A percentile compares a stretch with the other conserved stretches of the same genome.
These are phyloP conservation scores for Aethes cnicana DNA, from an alignment of 2,888 invertebrate species.

Conservation along the genomic window DNA sequence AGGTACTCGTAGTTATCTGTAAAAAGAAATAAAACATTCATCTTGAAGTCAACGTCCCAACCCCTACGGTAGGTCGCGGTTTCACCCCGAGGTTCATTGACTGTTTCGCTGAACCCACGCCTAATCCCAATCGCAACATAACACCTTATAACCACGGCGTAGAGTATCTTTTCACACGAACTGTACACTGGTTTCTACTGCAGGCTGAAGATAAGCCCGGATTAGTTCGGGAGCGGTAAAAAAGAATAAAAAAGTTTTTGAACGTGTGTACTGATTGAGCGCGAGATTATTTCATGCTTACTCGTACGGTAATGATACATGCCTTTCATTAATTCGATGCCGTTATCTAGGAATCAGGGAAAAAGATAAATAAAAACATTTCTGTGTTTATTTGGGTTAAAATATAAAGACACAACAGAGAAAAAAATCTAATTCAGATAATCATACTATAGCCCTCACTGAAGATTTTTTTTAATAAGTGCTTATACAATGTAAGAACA, in stretches of 20 bases:
- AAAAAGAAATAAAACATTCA: constrained; percentile 36
- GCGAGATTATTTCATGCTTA: too few species aligned
- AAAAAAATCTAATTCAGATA: too few species aligned
- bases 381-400: too few species aligned
- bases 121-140: constrained; percentile 33
- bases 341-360: too few species aligned
- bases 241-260: constrained; percentile 61
- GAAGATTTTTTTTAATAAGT: too few species aligned
- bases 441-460: too few species aligned
- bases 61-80: constrained; percentile 77
- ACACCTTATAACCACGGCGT: constrained; percentile 36
- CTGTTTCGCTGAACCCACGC: constrained; percentile 55
- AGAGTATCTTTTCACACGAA: constrained; percentile 37
- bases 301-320: too few species aligned
- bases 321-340: too few species aligned
- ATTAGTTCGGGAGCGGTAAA: constrained; percentile 70
- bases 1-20: too few species aligned
- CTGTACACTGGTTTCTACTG: constrained; percentile 55
- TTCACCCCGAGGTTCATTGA: constrained; percentile 68
- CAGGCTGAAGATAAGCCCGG: constrained; percentile 73
- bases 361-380: too few species aligned
- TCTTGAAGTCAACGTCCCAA: constrained; percentile 49
- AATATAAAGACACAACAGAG: too few species aligned
- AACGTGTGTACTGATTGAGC: constrained; percentile 57
- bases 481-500: too few species aligned